Conservation (phyloP, 2,113 vertebrate genomes). For the Chionis minor region DNA sequence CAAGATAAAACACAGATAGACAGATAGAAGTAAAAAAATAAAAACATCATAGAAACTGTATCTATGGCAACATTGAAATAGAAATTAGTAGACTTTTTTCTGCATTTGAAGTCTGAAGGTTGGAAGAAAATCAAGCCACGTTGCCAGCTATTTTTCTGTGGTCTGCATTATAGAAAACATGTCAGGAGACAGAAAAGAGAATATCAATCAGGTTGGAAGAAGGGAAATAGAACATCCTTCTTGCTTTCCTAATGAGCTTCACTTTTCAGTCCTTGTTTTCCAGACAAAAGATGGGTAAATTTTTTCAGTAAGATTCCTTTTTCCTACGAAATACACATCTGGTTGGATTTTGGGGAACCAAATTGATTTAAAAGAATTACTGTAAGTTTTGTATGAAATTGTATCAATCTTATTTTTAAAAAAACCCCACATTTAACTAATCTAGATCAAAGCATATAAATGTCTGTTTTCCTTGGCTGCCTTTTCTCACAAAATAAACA, state of each 20-base stretch:
- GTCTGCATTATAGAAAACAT: constrained; percentile 19
- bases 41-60: constrained; percentile 30
- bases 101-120: constrained; percentile 22
- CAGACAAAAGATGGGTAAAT: not conserved
- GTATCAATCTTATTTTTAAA: not conserved
- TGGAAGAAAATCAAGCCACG: constrained; percentile 33
- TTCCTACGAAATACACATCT: not conserved
- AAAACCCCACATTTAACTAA: not conserved
- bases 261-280: not conserved
- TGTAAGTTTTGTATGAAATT: not conserved
- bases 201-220: constrained; percentile 12
- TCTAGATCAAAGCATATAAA: not conserved
- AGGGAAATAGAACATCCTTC: not conserved
- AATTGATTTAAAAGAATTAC: not conserved
- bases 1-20: not conserved
- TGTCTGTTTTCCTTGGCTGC: not conserved
- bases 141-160: constrained; percentile 17
- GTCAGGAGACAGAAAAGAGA: not conserved
- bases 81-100: constrained; percentile 53
- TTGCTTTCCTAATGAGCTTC: not conserved
- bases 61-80: constrained; percentile 50
- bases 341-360: not conserved
- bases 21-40: not conserved
- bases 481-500: not conserved
- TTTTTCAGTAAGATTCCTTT: not conserved